Evolutionary conservation across 2,113 vertebrate genomes (phyloP).

Genomic region (Hydrochoerus hydrochaeris): DNA sequence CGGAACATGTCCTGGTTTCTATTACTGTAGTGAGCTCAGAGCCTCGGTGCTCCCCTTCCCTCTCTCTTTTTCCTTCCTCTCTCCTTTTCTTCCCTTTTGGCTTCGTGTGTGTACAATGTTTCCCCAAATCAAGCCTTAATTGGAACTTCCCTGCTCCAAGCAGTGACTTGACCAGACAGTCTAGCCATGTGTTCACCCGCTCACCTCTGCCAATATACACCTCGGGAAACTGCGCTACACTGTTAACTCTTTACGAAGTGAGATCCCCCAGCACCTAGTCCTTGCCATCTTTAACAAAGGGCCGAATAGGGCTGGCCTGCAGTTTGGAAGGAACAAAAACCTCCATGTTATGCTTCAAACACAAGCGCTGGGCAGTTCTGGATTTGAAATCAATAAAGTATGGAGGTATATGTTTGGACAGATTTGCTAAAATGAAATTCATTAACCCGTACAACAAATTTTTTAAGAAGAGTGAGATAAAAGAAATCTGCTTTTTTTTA

Average conservation of each 20-base stretch:
- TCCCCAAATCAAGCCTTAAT: not conserved
- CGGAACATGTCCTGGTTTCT: not conserved
- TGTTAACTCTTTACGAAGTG: not conserved
- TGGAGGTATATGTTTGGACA: not conserved
- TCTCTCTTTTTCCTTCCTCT: not conserved
- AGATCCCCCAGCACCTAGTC: not conserved
- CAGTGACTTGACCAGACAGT: not conserved
- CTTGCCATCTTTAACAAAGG: not conserved
- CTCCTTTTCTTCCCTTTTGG: not conserved
- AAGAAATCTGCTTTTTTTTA: not conserved
- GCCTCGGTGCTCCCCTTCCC: accelerated
- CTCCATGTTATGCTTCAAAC: not conserved
- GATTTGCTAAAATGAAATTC: not conserved
- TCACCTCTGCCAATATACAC: not conserved
- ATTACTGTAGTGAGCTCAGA: not conserved
- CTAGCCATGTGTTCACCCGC: not conserved
- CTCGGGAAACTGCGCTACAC: not conserved
- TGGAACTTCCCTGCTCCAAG: not conserved
- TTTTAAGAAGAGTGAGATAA: not conserved
- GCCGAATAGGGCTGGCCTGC: not conserved
- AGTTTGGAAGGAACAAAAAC: not conserved
- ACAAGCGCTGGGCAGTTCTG: not conserved
- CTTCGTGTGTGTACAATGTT: not conserved
- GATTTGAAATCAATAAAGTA: not conserved
- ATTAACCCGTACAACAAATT: not conserved